phyloP scores from a whole-genome alignment of 2,888 invertebrate species.

The Priocnemis perturbator region DNA sequence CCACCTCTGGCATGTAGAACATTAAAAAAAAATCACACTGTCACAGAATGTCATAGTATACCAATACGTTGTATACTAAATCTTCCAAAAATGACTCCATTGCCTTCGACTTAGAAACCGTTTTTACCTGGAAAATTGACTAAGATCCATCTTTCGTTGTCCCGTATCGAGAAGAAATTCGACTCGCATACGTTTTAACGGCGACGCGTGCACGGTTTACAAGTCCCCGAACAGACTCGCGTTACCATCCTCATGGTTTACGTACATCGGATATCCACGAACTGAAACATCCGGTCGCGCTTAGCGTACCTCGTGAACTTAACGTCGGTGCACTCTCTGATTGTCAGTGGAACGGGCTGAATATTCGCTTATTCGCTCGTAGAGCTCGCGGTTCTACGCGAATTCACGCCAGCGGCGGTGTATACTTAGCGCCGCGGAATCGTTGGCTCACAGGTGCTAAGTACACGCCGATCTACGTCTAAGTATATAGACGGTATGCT shows the following conservation, averaged over 20 bases:
- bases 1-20: too few species aligned
- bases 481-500: conserved; percentile 39
- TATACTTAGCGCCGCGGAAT: conserved; percentile 38
- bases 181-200: conserved; percentile 23
- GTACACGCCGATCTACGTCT: conserved; percentile 37
- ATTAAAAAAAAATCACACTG: too few species aligned
- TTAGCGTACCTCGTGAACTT: conserved; percentile 30
- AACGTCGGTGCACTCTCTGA: conserved; percentile 15
- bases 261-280: conserved; percentile 19
- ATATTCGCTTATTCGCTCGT: not conserved
- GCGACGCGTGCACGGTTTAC: conserved; percentile 28
- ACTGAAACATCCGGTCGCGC: conserved; percentile 34
- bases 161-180: not conserved
- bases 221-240: conserved; percentile 7
- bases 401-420: conserved; percentile 1
- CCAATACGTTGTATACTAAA: too few species aligned
- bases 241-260: conserved; percentile 13
- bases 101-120: too few species aligned
- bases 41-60: too few species aligned
- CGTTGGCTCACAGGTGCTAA: conserved; percentile 43
- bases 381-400: not conserved
- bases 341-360: not conserved
- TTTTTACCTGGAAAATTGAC: too few species aligned
- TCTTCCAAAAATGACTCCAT: too few species aligned
- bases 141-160: too few species aligned